phyloP scores from a whole-genome alignment of 2,888 invertebrate species.

The Daptonema setosum region DNA sequence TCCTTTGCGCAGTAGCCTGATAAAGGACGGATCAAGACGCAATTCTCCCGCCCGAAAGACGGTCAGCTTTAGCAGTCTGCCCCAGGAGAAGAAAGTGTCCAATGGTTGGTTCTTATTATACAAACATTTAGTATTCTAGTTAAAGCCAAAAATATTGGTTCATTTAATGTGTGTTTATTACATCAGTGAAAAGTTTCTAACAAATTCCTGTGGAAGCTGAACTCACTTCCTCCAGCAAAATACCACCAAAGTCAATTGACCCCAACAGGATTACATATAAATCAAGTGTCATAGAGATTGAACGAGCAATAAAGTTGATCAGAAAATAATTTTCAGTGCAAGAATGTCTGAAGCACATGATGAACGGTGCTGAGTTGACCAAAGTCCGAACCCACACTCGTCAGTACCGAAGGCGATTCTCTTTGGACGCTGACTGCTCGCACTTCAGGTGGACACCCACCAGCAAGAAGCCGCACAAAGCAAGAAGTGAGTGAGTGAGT shows the following conservation, averaged over 20 bases:
- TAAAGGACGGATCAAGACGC: constrained; percentile 24
- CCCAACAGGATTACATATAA: too few species aligned
- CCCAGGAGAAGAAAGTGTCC: constrained; percentile 34
- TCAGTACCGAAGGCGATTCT: constrained; percentile 34
- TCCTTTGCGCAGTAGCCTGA: constrained; percentile 27
- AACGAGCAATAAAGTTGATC: too few species aligned
- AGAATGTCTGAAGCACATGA: constrained; percentile 39
- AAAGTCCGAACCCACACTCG: constrained; percentile 38
- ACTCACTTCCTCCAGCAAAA: too few species aligned
- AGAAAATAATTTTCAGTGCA: too few species aligned
- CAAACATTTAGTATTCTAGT: constrained; percentile 6
- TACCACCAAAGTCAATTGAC: too few species aligned
- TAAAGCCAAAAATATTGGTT: too few species aligned
- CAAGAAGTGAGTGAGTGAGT: too few species aligned
- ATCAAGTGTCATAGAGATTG: too few species aligned
- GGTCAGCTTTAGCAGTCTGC: constrained; percentile 32
- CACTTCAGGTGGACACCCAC: constrained; percentile 40
- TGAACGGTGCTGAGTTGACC: constrained; percentile 37
- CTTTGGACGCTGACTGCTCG: constrained; percentile 35
- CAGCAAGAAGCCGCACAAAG: constrained; percentile 39
- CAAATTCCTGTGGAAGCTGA: too few species aligned
- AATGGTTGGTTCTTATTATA: constrained; percentile 31
- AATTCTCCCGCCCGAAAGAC: constrained; percentile 30
- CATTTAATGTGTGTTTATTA: too few species aligned
- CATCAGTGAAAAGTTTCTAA: too few species aligned